Percentiles rank a stretch among this genome's conserved stretches.
phyloP scores from a whole-genome alignment of 2,797 vertebrate species.

The Fringilla coelebs region DNA sequence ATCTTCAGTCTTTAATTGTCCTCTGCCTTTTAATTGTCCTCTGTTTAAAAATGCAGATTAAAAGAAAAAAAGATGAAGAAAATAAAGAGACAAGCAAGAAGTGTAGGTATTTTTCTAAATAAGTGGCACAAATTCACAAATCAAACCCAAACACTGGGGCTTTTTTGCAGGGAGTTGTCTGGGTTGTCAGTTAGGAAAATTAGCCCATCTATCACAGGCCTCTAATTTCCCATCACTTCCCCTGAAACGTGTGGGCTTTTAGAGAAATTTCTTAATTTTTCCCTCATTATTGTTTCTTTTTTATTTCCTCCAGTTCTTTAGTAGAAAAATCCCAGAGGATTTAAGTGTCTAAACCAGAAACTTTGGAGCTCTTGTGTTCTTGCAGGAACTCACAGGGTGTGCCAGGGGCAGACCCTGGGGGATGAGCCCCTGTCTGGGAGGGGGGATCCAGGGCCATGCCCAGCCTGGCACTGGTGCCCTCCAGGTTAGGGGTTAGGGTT shows the following conservation, averaged over 20 bases:
- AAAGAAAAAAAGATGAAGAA: not conserved
- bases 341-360: not conserved
- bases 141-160: constrained; percentile 1
- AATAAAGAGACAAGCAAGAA: not conserved
- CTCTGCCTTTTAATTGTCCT: not conserved
- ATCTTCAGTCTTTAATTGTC: not conserved
- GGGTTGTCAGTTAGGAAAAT: constrained; percentile 48
- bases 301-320: not conserved
- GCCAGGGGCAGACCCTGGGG: not conserved
- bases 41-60: not conserved
- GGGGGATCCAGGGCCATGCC: fast-evolving
- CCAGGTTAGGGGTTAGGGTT: fast-evolving
- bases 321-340: not conserved
- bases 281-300: not conserved
- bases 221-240: constrained; percentile 32
- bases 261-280: constrained; percentile 6
- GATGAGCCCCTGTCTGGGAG: fast-evolving
- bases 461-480: fast-evolving
- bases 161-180: not conserved
- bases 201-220: not conserved
- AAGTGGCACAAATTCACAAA: not conserved
- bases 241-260: constrained; percentile 17
- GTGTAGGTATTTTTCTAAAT: not conserved
- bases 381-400: not conserved
- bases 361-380: not conserved